These are phyloP conservation scores for Chlamydotis undulata DNA, from an alignment of 2,113 vertebrate genomes.

Conservation along the genomic window DNA sequence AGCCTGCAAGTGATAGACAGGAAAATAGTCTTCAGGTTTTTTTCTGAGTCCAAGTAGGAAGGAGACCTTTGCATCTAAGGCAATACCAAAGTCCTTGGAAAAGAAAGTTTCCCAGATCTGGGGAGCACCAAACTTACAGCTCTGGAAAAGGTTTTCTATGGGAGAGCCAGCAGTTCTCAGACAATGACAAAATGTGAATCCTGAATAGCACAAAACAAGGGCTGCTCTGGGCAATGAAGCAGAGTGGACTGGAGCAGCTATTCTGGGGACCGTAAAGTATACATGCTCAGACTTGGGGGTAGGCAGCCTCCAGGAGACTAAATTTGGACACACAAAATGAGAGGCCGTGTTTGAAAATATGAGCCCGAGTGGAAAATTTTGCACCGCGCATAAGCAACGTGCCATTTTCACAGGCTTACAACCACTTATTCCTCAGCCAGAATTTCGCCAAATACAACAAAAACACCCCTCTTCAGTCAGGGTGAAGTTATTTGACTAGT, in stretches of 20 bases:
- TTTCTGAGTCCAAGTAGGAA: background rate
- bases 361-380: slow-evolving; percentile 24
- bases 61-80: background rate
- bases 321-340: slow-evolving; percentile 49
- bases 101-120: background rate
- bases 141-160: background rate
- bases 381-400: background rate
- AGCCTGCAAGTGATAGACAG: background rate
- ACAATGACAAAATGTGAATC: background rate
- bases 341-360: slow-evolving; percentile 6
- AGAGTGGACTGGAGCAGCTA: background rate
- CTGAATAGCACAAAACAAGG: background rate
- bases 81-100: background rate
- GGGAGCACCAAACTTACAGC: background rate
- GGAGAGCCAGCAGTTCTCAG: background rate
- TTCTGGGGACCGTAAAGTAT: background rate
- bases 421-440: background rate
- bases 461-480: background rate
- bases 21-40: background rate
- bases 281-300: background rate
- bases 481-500: background rate
- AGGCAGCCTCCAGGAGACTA: background rate
- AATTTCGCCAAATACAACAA: background rate
- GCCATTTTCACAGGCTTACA: slow-evolving; percentile 19
- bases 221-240: background rate